These are phyloP conservation scores for Semaprochilodus insignis DNA, from an alignment of 2,797 vertebrate genomes.

Conservation along the genomic window DNA sequence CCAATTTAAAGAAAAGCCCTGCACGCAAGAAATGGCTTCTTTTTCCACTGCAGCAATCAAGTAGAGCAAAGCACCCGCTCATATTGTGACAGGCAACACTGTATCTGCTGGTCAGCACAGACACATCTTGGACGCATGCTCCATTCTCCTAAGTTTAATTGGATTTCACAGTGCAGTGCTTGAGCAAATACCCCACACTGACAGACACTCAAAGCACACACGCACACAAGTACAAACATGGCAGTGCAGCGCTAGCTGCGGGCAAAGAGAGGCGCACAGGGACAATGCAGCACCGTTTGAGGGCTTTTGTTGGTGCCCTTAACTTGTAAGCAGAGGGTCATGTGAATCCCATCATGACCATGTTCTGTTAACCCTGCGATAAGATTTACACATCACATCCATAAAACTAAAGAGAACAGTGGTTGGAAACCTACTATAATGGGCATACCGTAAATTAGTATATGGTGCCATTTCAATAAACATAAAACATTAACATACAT, in stretches of 20 bases:
- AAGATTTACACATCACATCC: constrained; percentile 1
- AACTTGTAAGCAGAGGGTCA: constrained; percentile 34
- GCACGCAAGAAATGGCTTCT: constrained; percentile 16
- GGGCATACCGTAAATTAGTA: background rate
- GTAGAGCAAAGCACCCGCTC: background rate
- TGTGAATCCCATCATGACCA: constrained; percentile 38
- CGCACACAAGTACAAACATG: constrained; percentile 48
- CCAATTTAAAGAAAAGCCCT: constrained; percentile 15
- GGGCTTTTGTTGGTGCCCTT: constrained; percentile 36
- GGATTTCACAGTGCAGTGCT: constrained; percentile 62
- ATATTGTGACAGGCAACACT: background rate
- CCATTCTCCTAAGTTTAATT: constrained; percentile 55
- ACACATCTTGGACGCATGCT: constrained; percentile 29
- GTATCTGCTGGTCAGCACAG: constrained; percentile 47
- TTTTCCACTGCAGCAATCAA: background rate
- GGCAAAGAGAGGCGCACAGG: constrained; percentile 11
- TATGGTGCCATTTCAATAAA: background rate
- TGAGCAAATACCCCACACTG: constrained; percentile 56
- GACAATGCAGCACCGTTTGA: constrained; percentile 12
- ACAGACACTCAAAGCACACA: constrained; percentile 48
- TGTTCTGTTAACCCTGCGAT: background rate
- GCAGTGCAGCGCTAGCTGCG: constrained; percentile 34
- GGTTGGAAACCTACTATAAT: background rate
- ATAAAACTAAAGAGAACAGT: background rate
- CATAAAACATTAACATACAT: background rate